Evolutionary conservation across 2,113 vertebrate species (phyloP), one percentile per base, ranked within the genome.

Genomic region (Psettodes erumei): DNA sequence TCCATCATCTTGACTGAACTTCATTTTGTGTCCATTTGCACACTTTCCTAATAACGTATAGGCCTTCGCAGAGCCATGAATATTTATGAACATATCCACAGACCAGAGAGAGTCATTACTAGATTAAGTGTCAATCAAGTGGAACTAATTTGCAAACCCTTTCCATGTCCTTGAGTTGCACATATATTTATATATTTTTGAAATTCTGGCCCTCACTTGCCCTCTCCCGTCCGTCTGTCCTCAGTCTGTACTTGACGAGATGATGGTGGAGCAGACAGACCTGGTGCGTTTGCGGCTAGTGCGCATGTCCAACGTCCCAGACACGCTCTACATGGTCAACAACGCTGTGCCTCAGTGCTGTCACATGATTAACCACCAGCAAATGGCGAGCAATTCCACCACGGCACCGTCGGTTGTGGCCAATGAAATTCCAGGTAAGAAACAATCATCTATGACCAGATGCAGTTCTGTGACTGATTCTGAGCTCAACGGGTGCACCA

Each of bases 211-310:
- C n/a, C 45, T 61, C 68, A 71, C 19, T 59, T 33, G 1, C 4
- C 32, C 8, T 73, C 23, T 51, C 3, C 33, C 40, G 8, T 63
- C 51, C 40, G 0, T 25, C 32, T 71, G 25, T 69, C 58, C 21
- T 77, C 85, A 99, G 98, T 96, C 96, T 0, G 95, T 97, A 27
- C 94, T 99, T 47, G 98, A 98, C 43, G 98, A 99, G 90, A 99
- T 99, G 96, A 99, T 99, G 98, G 97, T 98, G 89, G 98, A 99
- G 78, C 98, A 99, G 64, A 98, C 97, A 0, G 98, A 99, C 71
- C 94, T 99, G 0, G 98, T 99, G 63, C 95, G 98, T 37, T 86
- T 99, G 85, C 93, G 98, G 18, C 96, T 99, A 90, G 98, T 99
- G 50, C 95, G 98, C 13, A 99, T 99, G 96, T 99, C 98, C 89